Evolutionary conservation across 2,113 vertebrate species (phyloP), one percentile per base, ranked within the genome.

Genomic region (Hiodon tergisus): DNA sequence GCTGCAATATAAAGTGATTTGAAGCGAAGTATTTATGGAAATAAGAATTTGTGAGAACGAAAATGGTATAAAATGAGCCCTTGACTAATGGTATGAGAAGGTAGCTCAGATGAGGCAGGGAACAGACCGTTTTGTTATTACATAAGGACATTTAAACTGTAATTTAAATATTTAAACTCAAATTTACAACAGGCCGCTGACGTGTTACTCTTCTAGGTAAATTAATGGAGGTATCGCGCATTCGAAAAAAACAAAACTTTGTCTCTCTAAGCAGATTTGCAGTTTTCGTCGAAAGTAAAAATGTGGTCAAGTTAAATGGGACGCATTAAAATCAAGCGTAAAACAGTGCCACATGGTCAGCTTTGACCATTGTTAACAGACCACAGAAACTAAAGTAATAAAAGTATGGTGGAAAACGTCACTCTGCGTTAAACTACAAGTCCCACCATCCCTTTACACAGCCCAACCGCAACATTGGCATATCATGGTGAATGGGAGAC

Each of bases 21-120:
- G 85, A 88, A 88, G 87, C 85, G 82, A 78, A 85, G 87, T 85
- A 84, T 90, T 92, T 89, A 90, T 91, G 88, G 89, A 91, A 90
- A 91, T 91, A 86, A 80, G 82, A 82, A 58, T 83, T 74, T 84
- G 79, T 81, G 82, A 86, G 73, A 74, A 77, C 78, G 85, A 89
- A 73, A 84, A 78, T 79, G 79, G 87, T 82, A 81, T 84, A 76
- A 82, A 85, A 83, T 78, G 72, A 78, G 77, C 50, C 47, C 71
- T 73, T 53, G 60, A 78, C 46, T 58, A 69, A 69, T 76, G 16
- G 51, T 58, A 76, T 14, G 70, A 69, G 70, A 67, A 47, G 65
- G 51, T 17, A 62, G 61, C 17, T 60, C 59, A 73, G 61, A 62
- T 65, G 54, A 66, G 47, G 46, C 54, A 63, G 63, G 8, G 65